Evolutionary conservation across 2,888 invertebrate species (phyloP).

Genomic region (Anorthoa munda): DNA sequence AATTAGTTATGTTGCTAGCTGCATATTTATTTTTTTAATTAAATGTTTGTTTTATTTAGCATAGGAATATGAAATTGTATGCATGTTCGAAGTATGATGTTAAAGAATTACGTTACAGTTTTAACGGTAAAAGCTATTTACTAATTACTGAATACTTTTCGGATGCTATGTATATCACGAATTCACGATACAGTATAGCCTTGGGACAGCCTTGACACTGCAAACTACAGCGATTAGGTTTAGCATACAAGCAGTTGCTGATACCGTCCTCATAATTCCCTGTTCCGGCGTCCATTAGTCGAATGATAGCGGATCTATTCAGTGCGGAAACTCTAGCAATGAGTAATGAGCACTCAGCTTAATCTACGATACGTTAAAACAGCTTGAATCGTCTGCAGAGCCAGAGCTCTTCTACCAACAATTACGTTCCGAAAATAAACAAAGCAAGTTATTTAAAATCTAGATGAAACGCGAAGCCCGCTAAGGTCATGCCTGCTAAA

Average conservation of each 20-base stretch:
- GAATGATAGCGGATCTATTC: slow-evolving; percentile 47
- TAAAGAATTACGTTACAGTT: not conserved
- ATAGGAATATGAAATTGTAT: not conserved
- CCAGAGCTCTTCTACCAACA: slow-evolving; percentile 18
- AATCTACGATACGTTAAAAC: slow-evolving; percentile 27
- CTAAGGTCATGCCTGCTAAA: slow-evolving; percentile 44
- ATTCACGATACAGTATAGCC: not conserved
- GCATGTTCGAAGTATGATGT: not conserved
- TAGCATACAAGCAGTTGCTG: slow-evolving; percentile 27
- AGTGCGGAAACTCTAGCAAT: slow-evolving; percentile 36
- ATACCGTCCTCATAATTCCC: slow-evolving; percentile 25
- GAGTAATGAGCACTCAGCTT: slow-evolving; percentile 43
- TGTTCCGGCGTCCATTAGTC: slow-evolving; percentile 32
- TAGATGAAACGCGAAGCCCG: slow-evolving; percentile 32
- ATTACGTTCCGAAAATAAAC: slow-evolving; percentile 51
- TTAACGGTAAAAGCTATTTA: not conserved
- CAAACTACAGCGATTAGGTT: slow-evolving; percentile 13
- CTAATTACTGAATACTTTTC: not conserved
- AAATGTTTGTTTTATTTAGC: slow-evolving; percentile 14
- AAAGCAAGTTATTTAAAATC: slow-evolving; percentile 45
- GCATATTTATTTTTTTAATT: not conserved
- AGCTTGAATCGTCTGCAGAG: slow-evolving; percentile 5
- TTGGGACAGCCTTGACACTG: slow-evolving; percentile 6
- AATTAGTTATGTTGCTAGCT: slow-evolving; percentile 18
- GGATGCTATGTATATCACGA: not conserved